These are phyloP conservation scores for Lysandra coridon DNA, from an alignment of 2,888 invertebrate species.

Conservation along the genomic window DNA sequence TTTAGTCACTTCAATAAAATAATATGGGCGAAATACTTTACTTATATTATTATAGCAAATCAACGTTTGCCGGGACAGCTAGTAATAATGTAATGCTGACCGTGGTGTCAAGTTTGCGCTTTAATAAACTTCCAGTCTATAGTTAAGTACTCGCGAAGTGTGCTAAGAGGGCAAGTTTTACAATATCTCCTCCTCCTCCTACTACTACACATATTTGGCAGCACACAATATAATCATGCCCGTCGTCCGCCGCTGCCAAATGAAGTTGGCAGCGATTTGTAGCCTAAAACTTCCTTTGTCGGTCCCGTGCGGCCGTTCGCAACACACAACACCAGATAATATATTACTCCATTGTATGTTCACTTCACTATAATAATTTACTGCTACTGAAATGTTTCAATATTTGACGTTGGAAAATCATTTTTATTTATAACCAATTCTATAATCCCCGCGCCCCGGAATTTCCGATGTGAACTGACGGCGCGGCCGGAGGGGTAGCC, in stretches of 20 bases:
- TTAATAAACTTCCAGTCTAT: no score
- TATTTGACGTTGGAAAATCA: neutral
- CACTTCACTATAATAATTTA: neutral
- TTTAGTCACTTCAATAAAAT: no score
- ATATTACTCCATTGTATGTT: neutral
- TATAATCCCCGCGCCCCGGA: neutral
- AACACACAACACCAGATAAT: neutral
- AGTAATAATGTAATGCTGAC: no score
- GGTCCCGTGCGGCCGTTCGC: neutral
- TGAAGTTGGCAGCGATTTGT: conserved; percentile 2
- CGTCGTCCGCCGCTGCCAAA: conserved; percentile 7
- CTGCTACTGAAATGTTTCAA: neutral
- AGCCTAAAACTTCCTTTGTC: neutral
- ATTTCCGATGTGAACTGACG: neutral
- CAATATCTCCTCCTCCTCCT: neutral
- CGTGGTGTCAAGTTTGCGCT: no score
- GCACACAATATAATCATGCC: neutral
- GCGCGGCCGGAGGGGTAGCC: neutral
- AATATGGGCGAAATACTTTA: no score
- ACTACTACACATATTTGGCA: neutral
- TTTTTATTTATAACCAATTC: neutral
- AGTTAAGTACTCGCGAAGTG: no score
- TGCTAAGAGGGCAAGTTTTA: neutral
- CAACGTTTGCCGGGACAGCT: no score
- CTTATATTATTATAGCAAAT: no score